Conservation (phyloP, 2,113 vertebrate species). For the Microcebus ravelobensis region DNA sequence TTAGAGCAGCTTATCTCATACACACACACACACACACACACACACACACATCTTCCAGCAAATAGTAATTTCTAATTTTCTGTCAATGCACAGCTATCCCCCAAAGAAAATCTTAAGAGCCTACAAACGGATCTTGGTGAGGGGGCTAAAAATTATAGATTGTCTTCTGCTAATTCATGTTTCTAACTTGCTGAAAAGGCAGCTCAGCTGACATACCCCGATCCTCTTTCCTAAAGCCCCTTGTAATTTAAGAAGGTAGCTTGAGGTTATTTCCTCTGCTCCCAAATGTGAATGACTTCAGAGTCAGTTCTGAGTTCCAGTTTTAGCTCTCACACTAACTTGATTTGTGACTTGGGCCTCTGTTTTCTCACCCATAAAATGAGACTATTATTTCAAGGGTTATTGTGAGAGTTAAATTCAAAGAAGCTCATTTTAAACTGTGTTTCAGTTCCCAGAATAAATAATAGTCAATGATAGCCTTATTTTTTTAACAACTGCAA, state of each 20-base stretch:
- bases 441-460: neutral
- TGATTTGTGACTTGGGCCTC: neutral
- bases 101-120: neutral
- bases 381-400: neutral
- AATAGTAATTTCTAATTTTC: neutral
- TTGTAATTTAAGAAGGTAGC: neutral
- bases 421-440: neutral
- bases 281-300: neutral
- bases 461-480: neutral
- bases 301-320: neutral
- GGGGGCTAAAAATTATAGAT: neutral
- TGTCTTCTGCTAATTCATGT: neutral
- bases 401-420: neutral
- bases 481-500: neutral
- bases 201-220: neutral
- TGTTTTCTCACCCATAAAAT: conserved; percentile 34
- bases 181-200: neutral
- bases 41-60: neutral
- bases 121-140: neutral
- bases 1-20: neutral
- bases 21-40: neutral
- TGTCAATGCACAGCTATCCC: neutral
- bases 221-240: neutral
- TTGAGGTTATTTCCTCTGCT: neutral
- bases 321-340: neutral